These are phyloP conservation scores for Hippotragus niger DNA, from an alignment of 2,113 vertebrate species.

Conservation along the genomic window DNA sequence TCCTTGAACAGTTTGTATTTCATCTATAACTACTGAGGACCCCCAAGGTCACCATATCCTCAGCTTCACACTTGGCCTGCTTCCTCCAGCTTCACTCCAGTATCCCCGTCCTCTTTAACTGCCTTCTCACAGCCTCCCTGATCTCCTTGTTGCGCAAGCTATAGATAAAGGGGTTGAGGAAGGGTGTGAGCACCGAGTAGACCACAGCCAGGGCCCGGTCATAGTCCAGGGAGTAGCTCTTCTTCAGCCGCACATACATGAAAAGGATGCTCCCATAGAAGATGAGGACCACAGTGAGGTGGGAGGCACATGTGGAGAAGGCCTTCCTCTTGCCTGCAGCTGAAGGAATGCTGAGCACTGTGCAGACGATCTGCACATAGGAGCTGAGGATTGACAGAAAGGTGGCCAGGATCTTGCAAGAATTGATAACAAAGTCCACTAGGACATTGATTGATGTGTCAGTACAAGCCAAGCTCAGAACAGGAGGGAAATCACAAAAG, in stretches of 20 bases:
- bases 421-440: conserved; percentile 69
- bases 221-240: conserved; percentile 65
- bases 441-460: conserved; percentile 55
- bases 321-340: conserved; percentile 57
- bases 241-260: conserved; percentile 73
- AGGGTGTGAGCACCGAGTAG: conserved; percentile 75
- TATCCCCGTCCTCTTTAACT: background rate
- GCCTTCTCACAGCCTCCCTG: conserved; percentile 62
- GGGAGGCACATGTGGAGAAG: conserved; percentile 75
- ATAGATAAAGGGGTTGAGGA: conserved; percentile 77
- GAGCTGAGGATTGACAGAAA: conserved; percentile 76
- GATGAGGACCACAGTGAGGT: conserved; percentile 73
- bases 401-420: conserved; percentile 75
- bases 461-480: conserved; percentile 67
- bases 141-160: conserved; percentile 72
- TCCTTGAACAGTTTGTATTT: background rate
- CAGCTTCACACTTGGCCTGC: background rate
- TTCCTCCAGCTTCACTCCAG: background rate
- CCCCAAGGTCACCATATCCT: background rate
- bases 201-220: conserved; percentile 75
- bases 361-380: conserved; percentile 43
- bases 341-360: conserved; percentile 41
- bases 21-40: fast-evolving
- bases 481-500: conserved; percentile 67
- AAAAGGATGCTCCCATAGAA: conserved; percentile 75